Evolutionary conservation across 2,113 vertebrate species (phyloP).

Genomic region (Microcebus griseorufus): DNA sequence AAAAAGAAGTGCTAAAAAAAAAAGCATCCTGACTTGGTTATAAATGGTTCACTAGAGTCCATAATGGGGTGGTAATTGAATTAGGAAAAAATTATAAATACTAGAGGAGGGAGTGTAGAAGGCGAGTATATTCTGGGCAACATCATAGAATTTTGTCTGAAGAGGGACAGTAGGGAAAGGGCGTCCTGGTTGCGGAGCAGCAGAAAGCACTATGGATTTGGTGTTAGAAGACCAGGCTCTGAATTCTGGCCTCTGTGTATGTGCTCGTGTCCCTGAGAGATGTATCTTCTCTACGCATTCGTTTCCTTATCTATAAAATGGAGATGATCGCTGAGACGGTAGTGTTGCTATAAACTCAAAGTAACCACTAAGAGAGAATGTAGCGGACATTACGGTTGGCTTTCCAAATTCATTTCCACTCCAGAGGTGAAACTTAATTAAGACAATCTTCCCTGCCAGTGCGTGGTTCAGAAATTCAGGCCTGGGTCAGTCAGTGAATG

Average conservation of each 20-base stretch:
- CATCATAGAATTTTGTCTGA: background rate
- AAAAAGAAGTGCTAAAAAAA: conserved; percentile 34
- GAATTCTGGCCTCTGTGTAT: background rate
- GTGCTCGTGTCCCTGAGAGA: background rate
- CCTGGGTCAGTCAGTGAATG: background rate
- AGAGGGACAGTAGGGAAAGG: background rate
- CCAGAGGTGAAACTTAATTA: background rate
- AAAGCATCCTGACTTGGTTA: background rate
- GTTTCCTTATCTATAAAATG: background rate
- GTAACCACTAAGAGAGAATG: background rate
- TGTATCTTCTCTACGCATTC: background rate
- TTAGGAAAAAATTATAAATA: conserved; percentile 32
- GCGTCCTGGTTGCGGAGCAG: background rate
- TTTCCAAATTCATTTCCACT: background rate
- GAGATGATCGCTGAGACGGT: background rate
- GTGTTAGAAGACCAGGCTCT: background rate
- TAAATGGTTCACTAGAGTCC: conserved; percentile 26
- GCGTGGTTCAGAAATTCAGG: background rate
- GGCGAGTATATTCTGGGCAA: background rate
- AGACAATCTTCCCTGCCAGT: background rate
- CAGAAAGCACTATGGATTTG: background rate
- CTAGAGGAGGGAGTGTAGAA: background rate
- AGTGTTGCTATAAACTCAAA: background rate
- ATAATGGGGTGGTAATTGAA: conserved; percentile 25
- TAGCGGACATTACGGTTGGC: background rate